These are phyloP conservation scores for Elephantulus edwardii DNA, from an alignment of 2,113 vertebrate genomes.

Conservation along the genomic window DNA sequence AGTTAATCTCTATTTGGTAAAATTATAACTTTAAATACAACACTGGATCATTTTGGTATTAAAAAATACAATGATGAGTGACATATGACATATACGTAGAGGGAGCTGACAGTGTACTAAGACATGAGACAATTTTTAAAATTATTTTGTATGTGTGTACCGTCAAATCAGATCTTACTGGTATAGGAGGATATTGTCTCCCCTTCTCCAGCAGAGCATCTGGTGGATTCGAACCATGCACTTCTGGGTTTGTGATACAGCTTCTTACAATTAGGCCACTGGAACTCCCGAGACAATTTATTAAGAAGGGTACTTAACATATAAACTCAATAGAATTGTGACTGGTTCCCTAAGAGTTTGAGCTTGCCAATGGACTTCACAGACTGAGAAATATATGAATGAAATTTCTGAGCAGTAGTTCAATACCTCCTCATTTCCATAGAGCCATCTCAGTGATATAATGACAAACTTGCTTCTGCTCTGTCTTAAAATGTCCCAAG, in stretches of 20 bases:
- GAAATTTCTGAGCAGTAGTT: neutral
- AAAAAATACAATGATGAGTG: neutral
- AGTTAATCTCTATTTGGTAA: neutral
- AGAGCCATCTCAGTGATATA: too few species aligned
- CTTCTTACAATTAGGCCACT: too few species aligned
- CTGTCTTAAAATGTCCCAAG: too few species aligned
- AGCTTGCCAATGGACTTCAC: neutral
- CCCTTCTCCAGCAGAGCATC: too few species aligned
- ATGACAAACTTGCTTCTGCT: too few species aligned
- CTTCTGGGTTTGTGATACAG: too few species aligned
- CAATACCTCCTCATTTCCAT: neutral
- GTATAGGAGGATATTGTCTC: too few species aligned
- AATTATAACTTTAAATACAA: neutral
- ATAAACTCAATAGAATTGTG: neutral
- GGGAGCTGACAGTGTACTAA: neutral
- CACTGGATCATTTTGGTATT: neutral
- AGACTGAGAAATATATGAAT: neutral
- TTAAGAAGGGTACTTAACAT: neutral
- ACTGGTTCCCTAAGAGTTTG: neutral
- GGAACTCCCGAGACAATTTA: too few species aligned
- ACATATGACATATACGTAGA: neutral
- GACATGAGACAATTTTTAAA: too few species aligned
- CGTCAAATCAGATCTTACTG: too few species aligned
- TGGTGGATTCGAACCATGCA: too few species aligned
- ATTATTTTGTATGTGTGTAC: too few species aligned